Evolutionary conservation across 2,888 invertebrate genomes (phyloP).

Genomic region (Dicyrtomina minuta): DNA sequence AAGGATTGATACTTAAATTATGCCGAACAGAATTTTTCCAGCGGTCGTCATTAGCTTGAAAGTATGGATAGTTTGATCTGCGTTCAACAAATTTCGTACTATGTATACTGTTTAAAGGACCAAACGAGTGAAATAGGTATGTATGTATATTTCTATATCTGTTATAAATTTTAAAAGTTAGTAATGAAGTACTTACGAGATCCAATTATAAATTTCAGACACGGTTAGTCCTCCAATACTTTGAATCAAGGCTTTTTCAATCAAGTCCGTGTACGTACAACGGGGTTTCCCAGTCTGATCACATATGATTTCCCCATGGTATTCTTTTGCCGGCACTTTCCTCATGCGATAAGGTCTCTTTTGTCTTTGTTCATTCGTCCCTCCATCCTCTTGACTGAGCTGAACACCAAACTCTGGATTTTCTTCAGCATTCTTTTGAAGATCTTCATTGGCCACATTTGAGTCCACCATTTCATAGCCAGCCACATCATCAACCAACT

Average conservation of each 20-base stretch:
- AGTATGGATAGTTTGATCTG: slow-evolving; percentile 84
- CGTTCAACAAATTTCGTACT: slow-evolving; percentile 22
- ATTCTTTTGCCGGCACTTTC: slow-evolving; percentile 19
- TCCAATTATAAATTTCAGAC: slow-evolving; percentile 89
- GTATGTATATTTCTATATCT: too few species aligned
- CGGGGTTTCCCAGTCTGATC: slow-evolving; percentile 72
- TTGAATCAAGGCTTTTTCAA: slow-evolving; percentile 81
- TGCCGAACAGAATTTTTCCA: slow-evolving; percentile 92
- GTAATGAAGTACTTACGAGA: slow-evolving; percentile 73
- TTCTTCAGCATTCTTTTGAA: background rate
- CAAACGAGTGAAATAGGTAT: too few species aligned
- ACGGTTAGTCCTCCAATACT: slow-evolving; percentile 79
- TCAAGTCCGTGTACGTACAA: slow-evolving; percentile 86
- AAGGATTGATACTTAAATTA: slow-evolving; percentile 87
- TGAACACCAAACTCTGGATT: slow-evolving; percentile 27
- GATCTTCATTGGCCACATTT: background rate
- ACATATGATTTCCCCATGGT: slow-evolving; percentile 31
- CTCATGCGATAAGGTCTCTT: slow-evolving; percentile 21
- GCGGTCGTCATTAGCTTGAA: slow-evolving; percentile 84
- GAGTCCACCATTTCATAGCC: slow-evolving; percentile 41
- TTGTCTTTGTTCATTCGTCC: slow-evolving; percentile 7
- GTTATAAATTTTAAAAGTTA: too few species aligned
- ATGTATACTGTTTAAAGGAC: too few species aligned
- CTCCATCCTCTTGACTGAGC: slow-evolving; percentile 10
- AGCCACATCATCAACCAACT: slow-evolving; percentile 41